phyloP scores from a whole-genome alignment of 2,113 vertebrate genomes.

The Lepus timidus region DNA sequence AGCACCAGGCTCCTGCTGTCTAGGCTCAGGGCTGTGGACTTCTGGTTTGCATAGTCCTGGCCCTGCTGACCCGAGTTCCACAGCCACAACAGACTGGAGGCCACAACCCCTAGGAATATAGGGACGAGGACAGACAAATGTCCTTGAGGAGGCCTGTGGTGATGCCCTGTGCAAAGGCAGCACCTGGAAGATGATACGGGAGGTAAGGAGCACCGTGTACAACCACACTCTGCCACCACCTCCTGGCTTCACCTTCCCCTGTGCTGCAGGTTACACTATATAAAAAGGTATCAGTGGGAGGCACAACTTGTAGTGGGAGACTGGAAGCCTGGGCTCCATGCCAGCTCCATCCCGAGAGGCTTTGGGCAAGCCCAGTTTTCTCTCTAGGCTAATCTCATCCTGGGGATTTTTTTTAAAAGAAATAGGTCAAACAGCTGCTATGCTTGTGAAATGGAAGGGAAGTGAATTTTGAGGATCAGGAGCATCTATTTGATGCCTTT shows the following conservation, averaged over 20 bases:
- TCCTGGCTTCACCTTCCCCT: not conserved
- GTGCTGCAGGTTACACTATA: not conserved
- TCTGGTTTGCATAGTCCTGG: not conserved
- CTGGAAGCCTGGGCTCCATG: not conserved
- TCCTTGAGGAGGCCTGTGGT: not conserved
- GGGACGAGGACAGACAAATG: not conserved
- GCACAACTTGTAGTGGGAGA: not conserved
- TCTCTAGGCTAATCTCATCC: not conserved
- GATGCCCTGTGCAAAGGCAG: not conserved
- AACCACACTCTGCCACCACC: not conserved
- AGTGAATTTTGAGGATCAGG: not conserved
- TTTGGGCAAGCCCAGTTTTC: not conserved
- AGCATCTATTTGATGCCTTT: not conserved
- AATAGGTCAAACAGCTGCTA: not conserved
- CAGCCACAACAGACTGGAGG: not conserved
- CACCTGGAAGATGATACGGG: not conserved
- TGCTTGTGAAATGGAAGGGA: not conserved
- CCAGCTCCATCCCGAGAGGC: not conserved
- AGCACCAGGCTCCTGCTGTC: not conserved
- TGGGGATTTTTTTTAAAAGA: not conserved
- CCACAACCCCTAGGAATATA: not conserved
- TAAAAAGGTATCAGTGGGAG: not conserved
- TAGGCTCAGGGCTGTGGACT: not conserved
- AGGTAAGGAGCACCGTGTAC: not conserved
- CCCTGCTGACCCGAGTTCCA: not conserved